Conservation (phyloP, 2,888 invertebrate genomes). For the Lepidonotus clava region DNA sequence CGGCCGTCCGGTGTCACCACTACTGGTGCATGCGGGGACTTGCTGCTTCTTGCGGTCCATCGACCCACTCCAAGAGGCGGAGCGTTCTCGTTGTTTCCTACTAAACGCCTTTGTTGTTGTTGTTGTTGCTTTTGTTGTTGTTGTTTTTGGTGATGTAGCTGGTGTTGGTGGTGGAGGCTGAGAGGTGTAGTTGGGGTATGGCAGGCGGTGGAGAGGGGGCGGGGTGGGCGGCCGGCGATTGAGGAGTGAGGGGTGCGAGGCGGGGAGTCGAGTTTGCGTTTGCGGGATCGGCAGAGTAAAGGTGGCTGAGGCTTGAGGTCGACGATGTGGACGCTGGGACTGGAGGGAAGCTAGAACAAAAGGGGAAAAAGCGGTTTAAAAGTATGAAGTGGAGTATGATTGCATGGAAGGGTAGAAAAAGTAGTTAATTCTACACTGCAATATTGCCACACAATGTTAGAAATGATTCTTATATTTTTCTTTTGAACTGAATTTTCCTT, state of each 20-base stretch:
- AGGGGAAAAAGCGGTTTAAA: too few relatives aligned
- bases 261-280: not conserved
- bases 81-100: slow-evolving; percentile 39
- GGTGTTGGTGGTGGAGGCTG: not conserved
- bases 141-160: too few relatives aligned
- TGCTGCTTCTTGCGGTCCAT: not conserved
- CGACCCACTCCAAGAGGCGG: not conserved
- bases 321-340: slow-evolving; percentile 53
- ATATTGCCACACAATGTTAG: too few relatives aligned
- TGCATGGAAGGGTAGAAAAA: too few relatives aligned
- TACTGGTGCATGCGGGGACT: slow-evolving; percentile 24
- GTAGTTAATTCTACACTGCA: too few relatives aligned
- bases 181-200: not conserved
- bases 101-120: not conserved
- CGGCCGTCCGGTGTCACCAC: slow-evolving; percentile 46
- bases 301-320: slow-evolving; percentile 27
- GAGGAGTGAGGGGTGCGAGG: not conserved
- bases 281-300: slow-evolving; percentile 1
- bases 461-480: too few relatives aligned
- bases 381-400: too few relatives aligned
- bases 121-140: too few relatives aligned
- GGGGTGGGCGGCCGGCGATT: not conserved
- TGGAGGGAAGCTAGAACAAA: slow-evolving; percentile 21
- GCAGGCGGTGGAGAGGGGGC: not conserved
- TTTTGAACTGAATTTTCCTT: too few relatives aligned